Conservation (phyloP, 1,140 invertebrate species). For the Drosophila tsacasi region DNA sequence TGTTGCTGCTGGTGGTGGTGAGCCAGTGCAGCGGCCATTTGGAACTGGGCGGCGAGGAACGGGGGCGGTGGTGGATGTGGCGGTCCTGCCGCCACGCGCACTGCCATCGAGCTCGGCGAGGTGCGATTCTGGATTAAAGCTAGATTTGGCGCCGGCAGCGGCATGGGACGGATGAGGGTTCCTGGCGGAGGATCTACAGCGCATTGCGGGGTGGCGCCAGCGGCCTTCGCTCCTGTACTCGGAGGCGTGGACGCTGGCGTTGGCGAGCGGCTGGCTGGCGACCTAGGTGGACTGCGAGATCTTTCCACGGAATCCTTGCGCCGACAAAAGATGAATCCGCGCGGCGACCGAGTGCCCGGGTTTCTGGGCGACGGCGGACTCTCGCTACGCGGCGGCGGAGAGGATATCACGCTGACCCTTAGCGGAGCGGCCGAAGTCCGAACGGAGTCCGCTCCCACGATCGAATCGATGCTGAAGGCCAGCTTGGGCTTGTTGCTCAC, state of each 20-base stretch:
- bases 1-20: constrained; percentile 82
- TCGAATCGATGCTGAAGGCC: constrained; percentile 97
- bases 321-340: constrained; percentile 72
- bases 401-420: constrained; percentile 68
- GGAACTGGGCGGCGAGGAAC: constrained; percentile 89
- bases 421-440: constrained; percentile 57
- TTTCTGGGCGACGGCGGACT: constrained; percentile 63
- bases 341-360: constrained; percentile 42
- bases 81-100: constrained; percentile 65
- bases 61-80: constrained; percentile 86
- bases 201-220: background rate
- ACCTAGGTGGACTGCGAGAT: constrained; percentile 82
- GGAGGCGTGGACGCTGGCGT: constrained; percentile 61
- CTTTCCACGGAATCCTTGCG: constrained; percentile 66
- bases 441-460: constrained; percentile 89
- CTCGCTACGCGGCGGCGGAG: constrained; percentile 64
- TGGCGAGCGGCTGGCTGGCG: constrained; percentile 59
- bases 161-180: constrained; percentile 85
- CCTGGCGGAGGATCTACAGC: constrained; percentile 57
- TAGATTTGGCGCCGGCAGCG: constrained; percentile 73
- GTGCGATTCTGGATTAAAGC: constrained; percentile 71
- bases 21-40: constrained; percentile 89
- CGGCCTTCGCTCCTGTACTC: constrained; percentile 20
- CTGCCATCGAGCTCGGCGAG: constrained; percentile 63
- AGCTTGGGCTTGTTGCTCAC: constrained; percentile 93